These are phyloP conservation scores for Heliconius sara DNA, from an alignment of 2,888 invertebrate species.

Conservation along the genomic window DNA sequence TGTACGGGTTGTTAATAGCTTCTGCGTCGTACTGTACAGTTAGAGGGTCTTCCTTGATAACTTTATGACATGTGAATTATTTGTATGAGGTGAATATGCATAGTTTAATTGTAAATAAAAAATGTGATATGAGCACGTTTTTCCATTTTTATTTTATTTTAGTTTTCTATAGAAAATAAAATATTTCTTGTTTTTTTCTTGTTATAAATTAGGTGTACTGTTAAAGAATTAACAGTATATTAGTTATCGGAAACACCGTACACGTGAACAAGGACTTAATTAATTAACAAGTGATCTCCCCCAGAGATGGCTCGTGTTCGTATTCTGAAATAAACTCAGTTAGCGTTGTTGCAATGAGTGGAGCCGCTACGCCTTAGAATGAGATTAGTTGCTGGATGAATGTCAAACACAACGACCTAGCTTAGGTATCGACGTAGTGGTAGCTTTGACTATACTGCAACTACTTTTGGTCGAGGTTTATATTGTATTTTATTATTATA, in stretches of 20 bases:
- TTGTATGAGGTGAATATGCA: background rate
- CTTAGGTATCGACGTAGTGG: background rate
- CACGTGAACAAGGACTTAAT: slow-evolving; percentile 36
- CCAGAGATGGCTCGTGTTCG: too few species aligned
- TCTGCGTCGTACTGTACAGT: background rate
- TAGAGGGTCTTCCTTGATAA: background rate
- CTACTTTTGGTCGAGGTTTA: background rate
- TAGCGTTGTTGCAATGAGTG: slow-evolving; percentile 62
- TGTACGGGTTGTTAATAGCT: too few species aligned
- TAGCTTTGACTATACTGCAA: background rate
- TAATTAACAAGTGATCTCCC: slow-evolving; percentile 42
- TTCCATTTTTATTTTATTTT: too few species aligned
- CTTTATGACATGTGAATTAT: background rate
- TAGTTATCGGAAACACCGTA: slow-evolving; percentile 18
- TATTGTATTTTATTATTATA: background rate
- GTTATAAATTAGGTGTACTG: too few species aligned
- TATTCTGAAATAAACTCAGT: slow-evolving; percentile 65
- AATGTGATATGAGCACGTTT: too few species aligned
- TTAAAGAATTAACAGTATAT: too few species aligned
- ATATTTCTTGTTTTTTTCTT: too few species aligned
- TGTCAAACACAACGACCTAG: slow-evolving; percentile 38
- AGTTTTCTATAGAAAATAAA: too few species aligned
- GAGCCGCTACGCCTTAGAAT: slow-evolving; percentile 61
- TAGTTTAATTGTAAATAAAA: background rate
- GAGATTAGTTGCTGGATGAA: slow-evolving; percentile 63